Percentiles rank a stretch among this genome's conserved stretches.
Conservation (phyloP, 2,113 vertebrate genomes). For the Tapirus terrestris region DNA sequence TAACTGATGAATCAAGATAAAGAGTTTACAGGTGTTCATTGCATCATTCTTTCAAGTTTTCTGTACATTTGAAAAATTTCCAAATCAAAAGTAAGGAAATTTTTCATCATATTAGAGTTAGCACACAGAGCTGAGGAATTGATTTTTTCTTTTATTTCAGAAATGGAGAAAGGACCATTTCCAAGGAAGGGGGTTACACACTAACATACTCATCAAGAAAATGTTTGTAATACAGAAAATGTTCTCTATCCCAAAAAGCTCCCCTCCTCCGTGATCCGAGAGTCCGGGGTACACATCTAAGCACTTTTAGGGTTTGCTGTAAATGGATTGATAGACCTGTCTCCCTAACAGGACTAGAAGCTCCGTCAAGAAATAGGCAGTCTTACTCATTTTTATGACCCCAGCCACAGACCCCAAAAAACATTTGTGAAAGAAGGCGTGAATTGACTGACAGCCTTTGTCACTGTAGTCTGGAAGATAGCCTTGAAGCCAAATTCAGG, state of each 20-base stretch:
- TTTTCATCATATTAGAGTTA: neutral
- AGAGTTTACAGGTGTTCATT: neutral
- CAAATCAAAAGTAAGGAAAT: neutral
- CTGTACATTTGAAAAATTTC: neutral
- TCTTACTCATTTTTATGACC: neutral
- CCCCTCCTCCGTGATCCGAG: neutral
- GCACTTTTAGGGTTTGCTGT: neutral
- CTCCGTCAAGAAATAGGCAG: neutral
- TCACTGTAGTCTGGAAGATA: neutral
- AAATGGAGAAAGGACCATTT: neutral
- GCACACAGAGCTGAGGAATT: neutral
- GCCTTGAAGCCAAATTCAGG: neutral
- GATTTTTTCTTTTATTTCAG: conserved; percentile 4
- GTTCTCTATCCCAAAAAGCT: neutral
- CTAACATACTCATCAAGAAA: neutral
- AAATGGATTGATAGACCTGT: neutral
- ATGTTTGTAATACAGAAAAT: neutral
- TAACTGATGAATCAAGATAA: neutral
- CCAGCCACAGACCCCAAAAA: neutral
- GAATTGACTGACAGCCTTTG: neutral
- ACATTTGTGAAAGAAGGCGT: neutral
- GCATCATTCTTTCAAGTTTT: neutral
- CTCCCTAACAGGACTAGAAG: neutral
- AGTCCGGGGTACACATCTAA: neutral
- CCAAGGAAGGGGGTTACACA: neutral